Conservation (phyloP, 23 tunicate genomes). For the Oikopleura vanhoeffeni region DNA sequence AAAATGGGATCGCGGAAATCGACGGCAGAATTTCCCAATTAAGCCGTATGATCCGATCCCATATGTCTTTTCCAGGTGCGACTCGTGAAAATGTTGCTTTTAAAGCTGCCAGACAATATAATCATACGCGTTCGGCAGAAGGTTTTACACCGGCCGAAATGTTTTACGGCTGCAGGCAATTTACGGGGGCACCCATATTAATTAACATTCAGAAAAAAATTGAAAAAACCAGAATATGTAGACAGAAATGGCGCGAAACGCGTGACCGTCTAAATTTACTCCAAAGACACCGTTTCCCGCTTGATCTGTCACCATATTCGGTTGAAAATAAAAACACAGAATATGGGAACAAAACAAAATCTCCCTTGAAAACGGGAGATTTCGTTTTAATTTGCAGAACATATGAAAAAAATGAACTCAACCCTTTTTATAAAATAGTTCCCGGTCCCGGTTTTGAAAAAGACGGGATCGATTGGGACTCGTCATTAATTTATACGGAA, state of each 20-base stretch:
- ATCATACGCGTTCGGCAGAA: neutral
- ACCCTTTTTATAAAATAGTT: neutral
- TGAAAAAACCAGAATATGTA: neutral
- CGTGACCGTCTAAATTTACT: neutral
- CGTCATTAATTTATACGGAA: neutral
- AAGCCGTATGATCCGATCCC: neutral
- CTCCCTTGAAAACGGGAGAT: neutral
- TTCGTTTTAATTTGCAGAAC: neutral
- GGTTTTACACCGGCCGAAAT: neutral
- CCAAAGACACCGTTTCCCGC: neutral
- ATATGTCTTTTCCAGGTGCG: neutral
- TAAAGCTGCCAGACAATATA: neutral
- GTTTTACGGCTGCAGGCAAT: neutral
- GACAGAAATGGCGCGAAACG: neutral
- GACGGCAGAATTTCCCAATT: neutral
- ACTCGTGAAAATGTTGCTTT: neutral
- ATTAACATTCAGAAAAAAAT: neutral
- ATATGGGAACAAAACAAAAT: neutral
- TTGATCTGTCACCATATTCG: neutral
- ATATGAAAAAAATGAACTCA: neutral
- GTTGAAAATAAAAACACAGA: neutral
- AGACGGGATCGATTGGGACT: neutral
- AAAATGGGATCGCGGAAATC: neutral
- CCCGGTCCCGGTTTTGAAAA: neutral
- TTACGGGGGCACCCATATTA: neutral